Evolutionary conservation across 2,888 invertebrate genomes (phyloP), one percentile per base, ranked within the genome.

Genomic region (Acholoe squamosa): DNA sequence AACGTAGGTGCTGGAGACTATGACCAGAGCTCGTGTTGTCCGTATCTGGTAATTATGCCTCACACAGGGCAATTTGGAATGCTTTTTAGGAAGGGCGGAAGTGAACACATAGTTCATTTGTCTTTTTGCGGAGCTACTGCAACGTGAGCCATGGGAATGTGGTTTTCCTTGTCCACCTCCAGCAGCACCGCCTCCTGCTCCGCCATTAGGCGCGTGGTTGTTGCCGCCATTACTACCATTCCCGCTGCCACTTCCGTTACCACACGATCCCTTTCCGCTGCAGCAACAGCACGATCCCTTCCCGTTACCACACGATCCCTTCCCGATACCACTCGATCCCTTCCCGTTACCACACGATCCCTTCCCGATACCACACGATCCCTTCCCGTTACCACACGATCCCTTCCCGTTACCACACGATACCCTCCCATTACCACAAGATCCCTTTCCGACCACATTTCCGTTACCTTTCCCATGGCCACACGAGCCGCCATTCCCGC

Each of bases 1-100:
- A 16, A 92, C 91, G 77, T 92, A 92, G 51, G 92, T 91, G 25
- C 91, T 92, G 16, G 92, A 92, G 7, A 92, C 92, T 56, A 92
- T 51, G n/a, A 92, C 91, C 67, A 92, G 90, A 0, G 92, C 91
- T 16, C 91, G 90, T n/a, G 92, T 92, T 76, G 92, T 91, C 12
- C 92, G 91, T 51, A 91, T 88, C 89, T 92, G 92, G 28, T 92
- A 92, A 54, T 92, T 92, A 31, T 91, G 92, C 3, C 92, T 91
- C 54, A 89, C 22, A 16, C 91, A 92, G 22, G 90, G 86, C 25
- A 92, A 76, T 12, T 91, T 61, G 90, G 91, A 91, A 28, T 61
- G 43, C 3, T 84, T 88, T 25, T 61, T 67, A 14, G 91, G 28
- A 43, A 43, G 5, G 43, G 43, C 43, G 16, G 33, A 51, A 12